Conservation (phyloP, 2,888 invertebrate genomes). For the Diarsia brunnea region DNA sequence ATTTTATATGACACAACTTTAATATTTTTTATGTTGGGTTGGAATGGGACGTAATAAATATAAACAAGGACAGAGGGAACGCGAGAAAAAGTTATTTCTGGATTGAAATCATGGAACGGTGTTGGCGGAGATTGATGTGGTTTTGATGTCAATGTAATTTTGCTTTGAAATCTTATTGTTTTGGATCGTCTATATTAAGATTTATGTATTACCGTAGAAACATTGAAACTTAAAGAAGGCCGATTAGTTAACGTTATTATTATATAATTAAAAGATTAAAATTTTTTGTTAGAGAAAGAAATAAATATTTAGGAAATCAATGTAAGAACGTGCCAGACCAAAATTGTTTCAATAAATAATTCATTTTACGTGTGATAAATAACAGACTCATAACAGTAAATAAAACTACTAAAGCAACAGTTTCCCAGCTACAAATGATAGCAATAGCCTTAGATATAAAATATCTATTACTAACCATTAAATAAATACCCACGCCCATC, state of each 20-base stretch:
- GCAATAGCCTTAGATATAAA: conserved; percentile 5
- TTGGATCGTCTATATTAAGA: not conserved
- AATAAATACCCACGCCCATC: conserved; percentile 36
- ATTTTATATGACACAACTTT: conserved; percentile 56
- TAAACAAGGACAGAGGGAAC: conserved; percentile 13
- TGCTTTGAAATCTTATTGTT: not conserved
- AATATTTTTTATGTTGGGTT: conserved; percentile 39
- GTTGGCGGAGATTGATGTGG: conserved; percentile 21
- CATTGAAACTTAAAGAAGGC: not conserved
- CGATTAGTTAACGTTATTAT: not conserved
- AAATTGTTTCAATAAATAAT: not conserved
- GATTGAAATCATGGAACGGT: not conserved
- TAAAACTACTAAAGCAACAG: not conserved
- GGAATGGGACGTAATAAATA: conserved; percentile 20
- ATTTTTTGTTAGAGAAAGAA: not conserved
- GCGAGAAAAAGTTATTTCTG: not conserved
- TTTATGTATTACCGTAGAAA: not conserved
- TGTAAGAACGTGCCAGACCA: not conserved
- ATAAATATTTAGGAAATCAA: not conserved
- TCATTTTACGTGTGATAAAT: not conserved
- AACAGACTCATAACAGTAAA: not conserved
- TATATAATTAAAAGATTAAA: too few relatives aligned
- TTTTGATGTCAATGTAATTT: not conserved
- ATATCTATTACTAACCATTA: conserved; percentile 27
- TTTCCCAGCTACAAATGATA: conserved; percentile 19